Conservation (phyloP, 2,113 vertebrate genomes). For the Nymphicus hollandicus region DNA sequence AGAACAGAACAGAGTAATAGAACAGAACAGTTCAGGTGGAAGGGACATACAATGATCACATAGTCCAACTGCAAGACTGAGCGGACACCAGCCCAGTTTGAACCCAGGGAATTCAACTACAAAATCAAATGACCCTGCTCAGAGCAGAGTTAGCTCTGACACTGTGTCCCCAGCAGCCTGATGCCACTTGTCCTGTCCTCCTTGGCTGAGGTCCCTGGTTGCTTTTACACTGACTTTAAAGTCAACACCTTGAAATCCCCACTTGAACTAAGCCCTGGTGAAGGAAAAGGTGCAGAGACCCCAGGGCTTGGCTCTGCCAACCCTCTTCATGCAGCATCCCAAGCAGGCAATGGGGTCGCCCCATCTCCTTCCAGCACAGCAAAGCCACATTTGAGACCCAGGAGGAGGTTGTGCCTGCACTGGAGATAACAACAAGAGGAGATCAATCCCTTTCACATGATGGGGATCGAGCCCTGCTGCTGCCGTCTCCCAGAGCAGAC, state of each 20-base stretch:
- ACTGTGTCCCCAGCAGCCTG: background rate
- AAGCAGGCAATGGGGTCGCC: rapidly evolving
- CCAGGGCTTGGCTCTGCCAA: background rate
- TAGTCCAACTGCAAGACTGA: background rate
- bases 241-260: background rate
- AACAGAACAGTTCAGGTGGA: background rate
- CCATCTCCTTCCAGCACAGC: background rate
- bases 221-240: background rate
- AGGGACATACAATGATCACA: background rate
- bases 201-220: background rate
- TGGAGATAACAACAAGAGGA: background rate
- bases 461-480: background rate
- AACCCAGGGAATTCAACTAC: background rate
- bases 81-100: background rate
- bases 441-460: background rate
- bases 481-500: background rate
- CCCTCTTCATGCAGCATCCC: background rate
- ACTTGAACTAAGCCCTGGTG: background rate
- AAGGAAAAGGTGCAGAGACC: background rate
- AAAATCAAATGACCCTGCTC: background rate
- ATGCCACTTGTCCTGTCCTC: background rate
- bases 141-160: background rate
- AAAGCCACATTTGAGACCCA: background rate
- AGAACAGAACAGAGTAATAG: background rate
- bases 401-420: background rate